These are phyloP conservation scores for Syngnathoides biaculeatus DNA, from an alignment of 2,113 vertebrate genomes.

Conservation along the genomic window DNA sequence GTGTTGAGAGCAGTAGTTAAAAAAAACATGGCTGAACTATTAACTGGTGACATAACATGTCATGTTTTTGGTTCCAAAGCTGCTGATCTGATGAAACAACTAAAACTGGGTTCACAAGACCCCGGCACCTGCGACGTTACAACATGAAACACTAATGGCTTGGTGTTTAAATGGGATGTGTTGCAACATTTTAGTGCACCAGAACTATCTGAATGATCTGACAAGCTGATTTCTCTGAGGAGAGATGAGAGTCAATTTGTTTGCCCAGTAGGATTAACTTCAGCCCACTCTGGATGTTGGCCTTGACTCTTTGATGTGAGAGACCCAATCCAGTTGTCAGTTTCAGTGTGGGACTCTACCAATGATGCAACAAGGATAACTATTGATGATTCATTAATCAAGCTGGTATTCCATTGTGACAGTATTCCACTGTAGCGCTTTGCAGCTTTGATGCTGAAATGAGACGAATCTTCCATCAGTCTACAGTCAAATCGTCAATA, in stretches of 20 bases:
- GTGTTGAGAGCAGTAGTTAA: slow-evolving; percentile 15
- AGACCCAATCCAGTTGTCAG: slow-evolving; percentile 50
- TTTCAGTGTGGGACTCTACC: neutral
- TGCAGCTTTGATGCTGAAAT: neutral
- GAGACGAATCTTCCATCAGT: slow-evolving; percentile 17
- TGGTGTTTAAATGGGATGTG: slow-evolving; percentile 45
- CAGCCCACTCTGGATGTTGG: slow-evolving; percentile 30
- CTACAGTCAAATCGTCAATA: slow-evolving; percentile 14
- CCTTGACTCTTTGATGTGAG: slow-evolving; percentile 26
- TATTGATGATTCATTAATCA: slow-evolving; percentile 13
- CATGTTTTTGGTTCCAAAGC: slow-evolving; percentile 30
- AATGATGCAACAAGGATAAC: slow-evolving; percentile 18
- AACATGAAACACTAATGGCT: slow-evolving; percentile 53
- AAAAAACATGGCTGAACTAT: slow-evolving; percentile 44
- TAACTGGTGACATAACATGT: slow-evolving; percentile 61
- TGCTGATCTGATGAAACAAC: slow-evolving; percentile 25
- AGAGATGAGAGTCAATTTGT: slow-evolving; percentile 59
- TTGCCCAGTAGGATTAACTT: slow-evolving; percentile 46
- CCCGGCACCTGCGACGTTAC: slow-evolving; percentile 32
- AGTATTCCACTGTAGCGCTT: neutral
- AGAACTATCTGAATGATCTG: slow-evolving; percentile 52
- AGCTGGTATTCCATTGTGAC: slow-evolving; percentile 5
- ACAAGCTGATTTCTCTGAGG: slow-evolving; percentile 58
- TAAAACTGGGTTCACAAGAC: slow-evolving; percentile 42
- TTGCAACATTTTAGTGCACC: slow-evolving; percentile 42